These are phyloP conservation scores for Archocentrus centrarchus DNA, from an alignment of 2,113 vertebrate species.

Conservation along the genomic window DNA sequence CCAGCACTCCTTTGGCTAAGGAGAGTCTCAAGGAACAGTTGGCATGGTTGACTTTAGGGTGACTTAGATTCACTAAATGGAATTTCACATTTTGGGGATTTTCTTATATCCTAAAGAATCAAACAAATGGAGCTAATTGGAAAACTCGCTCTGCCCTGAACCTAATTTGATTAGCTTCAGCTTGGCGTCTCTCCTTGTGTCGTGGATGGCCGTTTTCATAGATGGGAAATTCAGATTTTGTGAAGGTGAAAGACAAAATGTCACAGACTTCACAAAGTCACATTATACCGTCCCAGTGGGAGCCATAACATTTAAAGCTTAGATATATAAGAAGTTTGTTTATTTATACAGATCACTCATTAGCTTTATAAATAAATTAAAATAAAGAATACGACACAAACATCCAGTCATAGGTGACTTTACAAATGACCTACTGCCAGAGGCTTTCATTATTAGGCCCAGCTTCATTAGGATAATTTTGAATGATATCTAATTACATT, in stretches of 20 bases:
- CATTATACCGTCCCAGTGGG: neutral
- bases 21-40: too few species aligned
- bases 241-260: too few species aligned
- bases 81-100: neutral
- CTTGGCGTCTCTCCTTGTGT: neutral
- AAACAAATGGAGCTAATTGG: neutral
- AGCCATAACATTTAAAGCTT: neutral
- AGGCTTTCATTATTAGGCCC: neutral
- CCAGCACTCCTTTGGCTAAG: too few species aligned
- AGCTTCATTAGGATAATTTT: neutral
- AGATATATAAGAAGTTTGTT: neutral
- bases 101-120: neutral
- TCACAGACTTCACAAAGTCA: neutral
- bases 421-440: neutral
- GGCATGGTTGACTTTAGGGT: too few species aligned
- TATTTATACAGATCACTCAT: neutral
- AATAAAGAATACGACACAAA: neutral
- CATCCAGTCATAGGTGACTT: neutral
- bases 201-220: neutral
- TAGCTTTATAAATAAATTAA: neutral
- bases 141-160: neutral
- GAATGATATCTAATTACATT: too few species aligned
- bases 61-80: too few species aligned
- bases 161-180: neutral
- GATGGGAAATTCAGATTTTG: too few species aligned